Evolutionary conservation across 2,888 invertebrate species (phyloP).

Genomic region (Acanthosepion pharaonis): DNA sequence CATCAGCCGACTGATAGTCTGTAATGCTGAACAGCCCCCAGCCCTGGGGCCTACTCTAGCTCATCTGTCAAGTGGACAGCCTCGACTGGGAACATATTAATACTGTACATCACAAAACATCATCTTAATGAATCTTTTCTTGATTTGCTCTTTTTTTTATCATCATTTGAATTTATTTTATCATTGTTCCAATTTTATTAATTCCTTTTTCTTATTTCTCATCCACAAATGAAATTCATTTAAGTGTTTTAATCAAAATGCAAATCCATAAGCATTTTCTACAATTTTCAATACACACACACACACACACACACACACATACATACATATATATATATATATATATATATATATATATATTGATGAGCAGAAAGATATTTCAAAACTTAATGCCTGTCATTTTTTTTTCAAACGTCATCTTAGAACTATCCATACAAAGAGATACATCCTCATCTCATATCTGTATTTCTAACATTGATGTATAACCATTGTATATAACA

Average conservation of each 20-base stretch:
- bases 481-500: no score
- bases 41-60: neutral
- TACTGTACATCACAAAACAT: no score
- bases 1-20: constrained; percentile 10
- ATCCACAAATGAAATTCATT: neutral
- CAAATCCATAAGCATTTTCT: neutral
- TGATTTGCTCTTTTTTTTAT: neutral
- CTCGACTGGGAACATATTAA: neutral
- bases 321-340: neutral
- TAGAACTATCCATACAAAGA: no score
- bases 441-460: no score
- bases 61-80: constrained; percentile 1
- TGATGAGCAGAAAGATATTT: neutral
- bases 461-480: no score
- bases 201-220: neutral
- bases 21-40: neutral
- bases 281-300: neutral
- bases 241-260: neutral
- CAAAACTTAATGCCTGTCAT: no score
- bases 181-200: neutral
- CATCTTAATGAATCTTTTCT: neutral
- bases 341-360: neutral
- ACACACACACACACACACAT: neutral
- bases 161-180: neutral
- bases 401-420: no score